Base-by-base conservation (phyloP, 2,888 invertebrate genomes). In the Leucania comma region DNA sequence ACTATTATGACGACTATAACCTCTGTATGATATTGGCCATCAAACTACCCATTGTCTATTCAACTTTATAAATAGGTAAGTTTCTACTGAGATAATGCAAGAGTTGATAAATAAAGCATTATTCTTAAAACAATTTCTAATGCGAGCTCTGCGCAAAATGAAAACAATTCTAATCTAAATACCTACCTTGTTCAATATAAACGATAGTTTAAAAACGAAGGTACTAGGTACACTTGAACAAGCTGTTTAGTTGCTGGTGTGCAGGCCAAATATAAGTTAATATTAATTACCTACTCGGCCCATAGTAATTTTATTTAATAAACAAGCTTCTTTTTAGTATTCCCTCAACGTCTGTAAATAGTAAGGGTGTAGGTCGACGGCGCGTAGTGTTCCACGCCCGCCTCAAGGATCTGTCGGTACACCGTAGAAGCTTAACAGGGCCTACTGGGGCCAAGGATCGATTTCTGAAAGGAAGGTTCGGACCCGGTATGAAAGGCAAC, bases 151-250 rank as follows among this genome's bases (percentile, higher is more conserved):
- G 22, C 20, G 24, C 22, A 17, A 58, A 74, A 38, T 38, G 1
- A 24, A 63, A 63, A 54, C 50, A 38, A 48, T 56, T 53, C 46
- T 48, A 61, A 68, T 53, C 14, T 22, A 35, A 60, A 68, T n/a
- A 65, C 4, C 24, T n/a, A 65, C 6, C 29, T 29, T 17, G n/a
- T 22, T 24, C 29, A 14, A 38, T 71, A 56, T 64, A 58, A 22
- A 46, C 32, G 5, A 53, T 9, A 51, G 24, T 42, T 38, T 1
- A 54, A 58, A 69, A 64, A 80, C 70, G 6, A 9, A 42, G 10
- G 8, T 35, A 53, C 8, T 42, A 53, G 8, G 67, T 53, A 67
- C 51, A 51, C 29, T 24, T 6, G 6, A 24, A 17, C 29, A 53
- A 68, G 24, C 10, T 22, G 14, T 29, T 64, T n/a, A 22, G 26